phyloP scores from a whole-genome alignment of 2,888 invertebrate genomes.

The Caenorhabditis parvicauda region DNA sequence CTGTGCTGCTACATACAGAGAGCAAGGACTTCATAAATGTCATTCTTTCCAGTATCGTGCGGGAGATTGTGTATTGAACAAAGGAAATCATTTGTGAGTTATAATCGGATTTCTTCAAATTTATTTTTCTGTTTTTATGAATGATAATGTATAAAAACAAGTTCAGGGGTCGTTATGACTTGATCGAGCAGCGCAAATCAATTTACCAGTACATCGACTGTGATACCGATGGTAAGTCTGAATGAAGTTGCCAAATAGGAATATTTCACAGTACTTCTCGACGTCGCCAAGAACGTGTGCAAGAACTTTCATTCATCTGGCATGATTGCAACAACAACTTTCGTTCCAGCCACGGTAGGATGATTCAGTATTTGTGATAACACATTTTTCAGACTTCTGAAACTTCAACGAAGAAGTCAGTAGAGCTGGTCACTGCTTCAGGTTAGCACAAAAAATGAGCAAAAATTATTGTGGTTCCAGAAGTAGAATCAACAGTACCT shows the following conservation, averaged over 20 bases:
- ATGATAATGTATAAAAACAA: neutral
- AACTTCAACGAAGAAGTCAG: too few species aligned
- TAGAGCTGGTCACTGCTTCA: too few species aligned
- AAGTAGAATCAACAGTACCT: neutral
- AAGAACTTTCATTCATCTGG: conserved; percentile 13
- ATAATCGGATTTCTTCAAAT: neutral
- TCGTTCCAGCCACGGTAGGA: too few species aligned
- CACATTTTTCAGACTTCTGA: too few species aligned
- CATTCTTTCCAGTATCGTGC: conserved; percentile 44
- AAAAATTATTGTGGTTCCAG: too few species aligned
- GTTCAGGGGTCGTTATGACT: conserved; percentile 46
- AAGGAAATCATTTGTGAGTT: conserved; percentile 33
- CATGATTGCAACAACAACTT: neutral
- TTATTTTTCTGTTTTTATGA: neutral
- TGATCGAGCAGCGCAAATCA: conserved; percentile 46
- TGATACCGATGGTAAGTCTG: conserved; percentile 39
- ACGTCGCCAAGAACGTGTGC: conserved; percentile 29
- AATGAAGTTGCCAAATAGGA: neutral
- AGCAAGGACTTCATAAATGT: conserved; percentile 22
- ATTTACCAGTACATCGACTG: conserved; percentile 57
- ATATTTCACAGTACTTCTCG: conserved; percentile 28
- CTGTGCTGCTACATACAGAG: conserved; percentile 35
- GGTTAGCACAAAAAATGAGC: too few species aligned
- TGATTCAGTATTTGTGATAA: neutral
- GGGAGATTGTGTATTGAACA: conserved; percentile 50